These are phyloP conservation scores for Nibea coibor DNA, from an alignment of 2,113 vertebrate species.

Conservation along the genomic window DNA sequence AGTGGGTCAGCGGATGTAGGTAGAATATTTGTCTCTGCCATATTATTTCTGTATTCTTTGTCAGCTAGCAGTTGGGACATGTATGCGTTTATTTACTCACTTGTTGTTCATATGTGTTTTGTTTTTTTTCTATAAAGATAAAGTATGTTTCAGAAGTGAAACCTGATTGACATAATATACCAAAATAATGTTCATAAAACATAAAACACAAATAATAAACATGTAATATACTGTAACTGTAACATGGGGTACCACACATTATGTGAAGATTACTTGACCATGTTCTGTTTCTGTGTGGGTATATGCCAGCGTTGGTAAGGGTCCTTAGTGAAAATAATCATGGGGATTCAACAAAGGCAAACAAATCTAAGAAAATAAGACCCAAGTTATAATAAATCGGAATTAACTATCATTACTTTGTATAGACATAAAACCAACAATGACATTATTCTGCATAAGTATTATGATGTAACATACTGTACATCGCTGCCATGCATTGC, in stretches of 20 bases:
- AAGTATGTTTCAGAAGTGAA: not conserved
- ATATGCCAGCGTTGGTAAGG: not conserved
- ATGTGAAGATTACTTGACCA: not conserved
- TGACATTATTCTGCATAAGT: constrained; percentile 62
- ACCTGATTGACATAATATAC: not conserved
- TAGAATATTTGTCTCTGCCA: too few relatives aligned
- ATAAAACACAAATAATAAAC: too few relatives aligned
- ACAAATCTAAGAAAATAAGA: not conserved
- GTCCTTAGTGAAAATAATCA: not conserved
- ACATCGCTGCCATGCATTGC: constrained; percentile 70
- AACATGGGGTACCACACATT: not conserved
- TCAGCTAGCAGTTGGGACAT: too few relatives aligned
- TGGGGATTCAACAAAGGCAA: too few relatives aligned
- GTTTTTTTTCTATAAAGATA: too few relatives aligned
- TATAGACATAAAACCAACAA: constrained; percentile 48
- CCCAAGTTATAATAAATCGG: constrained; percentile 17
- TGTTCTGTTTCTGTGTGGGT: not conserved
- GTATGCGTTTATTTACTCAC: too few relatives aligned
- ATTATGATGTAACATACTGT: constrained; percentile 55
- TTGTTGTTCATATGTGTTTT: too few relatives aligned
- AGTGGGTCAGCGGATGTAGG: too few relatives aligned
- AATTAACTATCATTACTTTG: constrained; percentile 9
- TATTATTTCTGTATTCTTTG: too few relatives aligned
- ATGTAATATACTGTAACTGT: not conserved
- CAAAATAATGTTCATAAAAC: constrained; percentile 1